Conservation (phyloP, 2,113 vertebrate genomes). For the Serilophus lunatus region DNA sequence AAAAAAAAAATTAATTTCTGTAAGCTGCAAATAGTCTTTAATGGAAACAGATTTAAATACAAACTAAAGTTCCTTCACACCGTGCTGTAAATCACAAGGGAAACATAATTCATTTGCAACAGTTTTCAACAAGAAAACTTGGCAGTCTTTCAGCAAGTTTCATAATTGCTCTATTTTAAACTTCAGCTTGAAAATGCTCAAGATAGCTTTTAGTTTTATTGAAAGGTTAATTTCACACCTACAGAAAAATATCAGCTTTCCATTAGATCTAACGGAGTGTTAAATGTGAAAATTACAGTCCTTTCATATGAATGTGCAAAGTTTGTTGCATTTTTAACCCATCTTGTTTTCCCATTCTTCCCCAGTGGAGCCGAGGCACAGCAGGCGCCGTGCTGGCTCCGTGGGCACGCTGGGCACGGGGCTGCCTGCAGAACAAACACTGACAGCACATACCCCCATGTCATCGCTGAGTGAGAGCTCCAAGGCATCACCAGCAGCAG, state of each 20-base stretch:
- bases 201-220: slow-evolving; percentile 66
- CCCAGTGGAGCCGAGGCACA: accelerated
- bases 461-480: neutral
- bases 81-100: slow-evolving; percentile 47
- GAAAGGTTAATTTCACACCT: slow-evolving; percentile 72
- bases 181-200: slow-evolving; percentile 58
- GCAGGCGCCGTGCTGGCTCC: accelerated
- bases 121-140: slow-evolving; percentile 62
- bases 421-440: neutral
- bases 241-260: slow-evolving; percentile 52
- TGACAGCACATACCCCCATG: accelerated
- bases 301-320: neutral
- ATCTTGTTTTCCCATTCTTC: neutral
- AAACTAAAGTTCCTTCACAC: slow-evolving; percentile 40
- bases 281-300: slow-evolving; percentile 42
- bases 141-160: slow-evolving; percentile 62
- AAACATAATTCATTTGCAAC: slow-evolving; percentile 60
- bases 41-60: slow-evolving; percentile 56
- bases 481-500: neutral
- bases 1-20: neutral
- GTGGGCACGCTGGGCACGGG: accelerated
- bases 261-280: slow-evolving; percentile 43
- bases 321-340: slow-evolving; percentile 15
- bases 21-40: slow-evolving; percentile 37
- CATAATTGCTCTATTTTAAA: slow-evolving; percentile 75